A percentile compares a stretch with the other conserved stretches of the same genome.
Conservation (phyloP, 2,113 vertebrate species). For the Jacana jacana region DNA sequence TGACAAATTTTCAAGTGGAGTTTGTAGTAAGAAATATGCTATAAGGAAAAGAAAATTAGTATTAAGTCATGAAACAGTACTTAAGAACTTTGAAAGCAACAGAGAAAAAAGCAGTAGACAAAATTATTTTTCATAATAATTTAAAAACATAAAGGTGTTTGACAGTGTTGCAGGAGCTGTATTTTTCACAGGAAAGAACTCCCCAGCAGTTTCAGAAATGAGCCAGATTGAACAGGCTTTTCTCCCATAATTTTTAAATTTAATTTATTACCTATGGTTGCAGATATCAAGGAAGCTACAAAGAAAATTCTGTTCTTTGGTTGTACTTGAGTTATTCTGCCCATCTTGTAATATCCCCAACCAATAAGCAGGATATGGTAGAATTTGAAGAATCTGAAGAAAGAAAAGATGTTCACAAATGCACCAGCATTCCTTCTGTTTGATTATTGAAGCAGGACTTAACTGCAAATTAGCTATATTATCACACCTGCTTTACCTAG, state of each 20-base stretch:
- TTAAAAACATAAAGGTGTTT: no score
- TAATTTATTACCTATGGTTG: not conserved
- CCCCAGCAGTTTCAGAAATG: not conserved
- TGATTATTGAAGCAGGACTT: not conserved
- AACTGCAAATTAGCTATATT: not conserved
- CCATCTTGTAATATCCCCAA: not conserved
- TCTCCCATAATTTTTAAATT: not conserved
- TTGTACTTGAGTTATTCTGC: not conserved
- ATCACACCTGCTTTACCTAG: not conserved
- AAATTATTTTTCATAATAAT: no score
- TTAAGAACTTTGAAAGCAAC: not conserved
- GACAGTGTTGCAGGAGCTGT: not conserved
- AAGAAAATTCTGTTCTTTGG: not conserved
- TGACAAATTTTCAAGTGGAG: not conserved
- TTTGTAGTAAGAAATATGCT: not conserved
- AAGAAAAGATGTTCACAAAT: not conserved
- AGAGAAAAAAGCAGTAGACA: not conserved
- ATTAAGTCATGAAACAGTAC: not conserved
- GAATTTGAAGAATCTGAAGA: not conserved
- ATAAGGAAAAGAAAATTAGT: not conserved
- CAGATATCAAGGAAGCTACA: not conserved
- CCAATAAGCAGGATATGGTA: not conserved
- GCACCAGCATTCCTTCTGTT: not conserved
- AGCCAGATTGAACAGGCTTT: not conserved
- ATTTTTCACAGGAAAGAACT: not conserved